Base-by-base conservation (phyloP, 2,888 invertebrate genomes). In the Fragum fragum region DNA sequence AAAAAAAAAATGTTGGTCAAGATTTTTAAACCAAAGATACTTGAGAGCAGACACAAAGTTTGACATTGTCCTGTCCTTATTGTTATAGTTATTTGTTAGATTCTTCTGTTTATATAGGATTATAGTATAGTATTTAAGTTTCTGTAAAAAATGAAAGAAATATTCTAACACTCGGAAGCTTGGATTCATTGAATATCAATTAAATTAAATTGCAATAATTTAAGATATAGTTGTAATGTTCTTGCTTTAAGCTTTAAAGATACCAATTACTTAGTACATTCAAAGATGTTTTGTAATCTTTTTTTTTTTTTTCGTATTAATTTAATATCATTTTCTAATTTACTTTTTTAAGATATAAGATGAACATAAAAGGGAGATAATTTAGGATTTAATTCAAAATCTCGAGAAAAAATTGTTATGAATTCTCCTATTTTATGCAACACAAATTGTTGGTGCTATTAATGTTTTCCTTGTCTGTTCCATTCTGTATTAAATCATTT, bases 81-180 rank as follows among this genome's bases (percentile, higher is more conserved):
- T 66, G 66, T 66, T 66, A 66, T 66, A 66, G 66, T 66, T 66
- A 66, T 42, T 66, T 66, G 66, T 66, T 66, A 66, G 66, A 42
- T 42, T 23, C 36, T 42, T 61, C 61, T 61, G n/a, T 61, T n/a
- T 7, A 57, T 9, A 32, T 63, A 66, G 42, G n/a, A 21, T 66
- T 66, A 66, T 66, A n/a, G 66, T 66, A 66, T 32, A 66, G 21
- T 66, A 21, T 42, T 42, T 57, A 57, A 28, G 57, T 57, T 57
- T 47, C 47, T 18, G 18, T 47, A 47, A 47, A 47, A 47, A 47
- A 47, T 36, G 47, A 47, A 18, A 47, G 47, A 47, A n/a, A 47
- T 18, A 47, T 9, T 47, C 5, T 9, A 3, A 6, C 32, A 36
- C 32, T 36, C 32, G 9, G 32, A 36, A 36, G 9, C 9, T 36